Evolutionary conservation across 2,113 vertebrate species (phyloP), one percentile per base, ranked within the genome.

Genomic region (Arenaria interpres): DNA sequence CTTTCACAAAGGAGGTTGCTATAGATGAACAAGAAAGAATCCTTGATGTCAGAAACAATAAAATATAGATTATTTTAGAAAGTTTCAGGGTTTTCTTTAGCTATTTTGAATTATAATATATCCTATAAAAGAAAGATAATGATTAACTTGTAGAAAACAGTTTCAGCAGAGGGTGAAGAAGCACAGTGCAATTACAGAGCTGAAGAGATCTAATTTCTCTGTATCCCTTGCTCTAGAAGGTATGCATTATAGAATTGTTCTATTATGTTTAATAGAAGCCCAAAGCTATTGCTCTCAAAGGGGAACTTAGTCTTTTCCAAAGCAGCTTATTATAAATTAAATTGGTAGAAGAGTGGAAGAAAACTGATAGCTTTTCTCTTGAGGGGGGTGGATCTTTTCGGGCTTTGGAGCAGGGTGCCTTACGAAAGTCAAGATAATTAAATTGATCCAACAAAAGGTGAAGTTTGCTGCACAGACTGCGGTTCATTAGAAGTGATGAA

Each of bases 221-320:
- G 39, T 69, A 64, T 64, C 21, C 53, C 37, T 54, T 88, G 23
- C 7, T 92, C 33, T 92, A 69, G 17, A 92, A 81, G 9, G 2
- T 43, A 64, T 14, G 14, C 2, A 14, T 43, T 66, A 23, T 25
- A 74, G 63, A 86, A 80, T n/a, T 76, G 25, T 43, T 17, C 0
- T 1, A 56, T 80, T 77, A 25, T 39, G 7, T 62, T 90, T 88
- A 71, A 82, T 22, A 72, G 67, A 88, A 95, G 15, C 15, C 18
- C 8, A 77, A 80, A 93, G 51, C 37, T 88, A 59, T 67, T 75
- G 20, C 46, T 82, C 15, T 84, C 28, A 79, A 48, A 68, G 25
- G 28, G 22, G 20, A 94, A 51, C 17, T 75, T 68, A 75, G 16
- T 33, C 14, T 83, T 79, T 90, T 93, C 46, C 20, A 91, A 93